Conservation (phyloP, 2,888 invertebrate species). For the Melinopterus prodromus region DNA sequence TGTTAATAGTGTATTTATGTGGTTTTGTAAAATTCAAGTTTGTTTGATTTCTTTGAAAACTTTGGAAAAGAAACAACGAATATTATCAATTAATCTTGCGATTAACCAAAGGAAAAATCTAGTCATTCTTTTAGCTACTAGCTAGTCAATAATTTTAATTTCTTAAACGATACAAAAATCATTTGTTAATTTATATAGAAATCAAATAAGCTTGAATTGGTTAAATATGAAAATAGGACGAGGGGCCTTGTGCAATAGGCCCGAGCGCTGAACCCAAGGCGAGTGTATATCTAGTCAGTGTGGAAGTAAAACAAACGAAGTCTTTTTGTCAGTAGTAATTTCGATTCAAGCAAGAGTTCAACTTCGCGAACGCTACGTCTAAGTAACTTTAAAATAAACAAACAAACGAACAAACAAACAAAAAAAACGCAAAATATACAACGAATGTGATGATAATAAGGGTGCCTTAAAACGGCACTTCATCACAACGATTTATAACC, state of each 20-base stretch:
- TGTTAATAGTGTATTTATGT: conserved; percentile 5
- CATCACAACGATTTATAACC: conserved; percentile 29
- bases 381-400: neutral
- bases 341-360: conserved; percentile 34
- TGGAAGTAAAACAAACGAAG: conserved; percentile 44
- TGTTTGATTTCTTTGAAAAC: neutral
- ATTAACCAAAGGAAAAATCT: neutral
- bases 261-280: conserved; percentile 51
- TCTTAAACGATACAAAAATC: too few species aligned
- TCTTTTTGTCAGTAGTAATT: conserved; percentile 7
- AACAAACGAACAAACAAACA: conserved; percentile 6
- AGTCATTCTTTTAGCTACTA: neutral
- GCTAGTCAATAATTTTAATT: too few species aligned
- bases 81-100: neutral
- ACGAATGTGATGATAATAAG: conserved; percentile 25
- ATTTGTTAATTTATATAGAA: neutral
- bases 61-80: too few species aligned
- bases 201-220: neutral
- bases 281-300: conserved; percentile 62
- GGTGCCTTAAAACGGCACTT: conserved; percentile 37
- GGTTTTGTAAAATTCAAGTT: neutral
- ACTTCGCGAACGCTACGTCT: neutral
- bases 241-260: conserved; percentile 57
- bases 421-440: conserved; percentile 12
- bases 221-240: conserved; percentile 15